A percentile compares a stretch with the other conserved stretches of the same genome.
Evolutionary conservation across 2,797 vertebrate species (phyloP).

Genomic region (Aselliscus stoliczkanus): DNA sequence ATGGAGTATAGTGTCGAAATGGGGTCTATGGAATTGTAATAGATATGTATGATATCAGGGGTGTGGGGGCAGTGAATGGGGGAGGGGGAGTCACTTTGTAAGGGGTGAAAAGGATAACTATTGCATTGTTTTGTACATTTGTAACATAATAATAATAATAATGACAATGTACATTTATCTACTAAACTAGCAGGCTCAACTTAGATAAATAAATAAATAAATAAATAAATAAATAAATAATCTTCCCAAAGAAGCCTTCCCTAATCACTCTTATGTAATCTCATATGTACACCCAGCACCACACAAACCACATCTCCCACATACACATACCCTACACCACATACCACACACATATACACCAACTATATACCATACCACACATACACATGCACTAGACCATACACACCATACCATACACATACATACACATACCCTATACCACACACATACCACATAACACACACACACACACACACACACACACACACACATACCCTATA

Average conservation of each 20-base stretch:
- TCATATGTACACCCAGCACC: neutral
- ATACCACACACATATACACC: neutral
- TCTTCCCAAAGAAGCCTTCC: neutral
- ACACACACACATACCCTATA: neutral
- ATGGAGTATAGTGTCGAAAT: too few relatives aligned
- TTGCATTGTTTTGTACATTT: too few relatives aligned
- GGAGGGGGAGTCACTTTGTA: too few relatives aligned
- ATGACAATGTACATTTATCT: too few relatives aligned
- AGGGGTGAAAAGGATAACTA: too few relatives aligned
- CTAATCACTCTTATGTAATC: neutral
- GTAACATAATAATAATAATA: too few relatives aligned
- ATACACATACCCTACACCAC: neutral
- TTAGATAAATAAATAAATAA: too few relatives aligned
- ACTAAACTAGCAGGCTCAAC: too few relatives aligned
- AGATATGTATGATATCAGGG: too few relatives aligned
- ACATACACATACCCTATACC: too few relatives aligned
- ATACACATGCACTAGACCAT: neutral
- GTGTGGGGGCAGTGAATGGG: too few relatives aligned
- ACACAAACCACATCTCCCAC: neutral
- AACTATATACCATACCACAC: neutral
- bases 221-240: neutral
- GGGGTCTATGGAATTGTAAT: too few relatives aligned
- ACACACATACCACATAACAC: neutral
- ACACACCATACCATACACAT: neutral
- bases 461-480: neutral